Conservation (phyloP, 2,888 invertebrate species). For the Caradrina clavipalpis region DNA sequence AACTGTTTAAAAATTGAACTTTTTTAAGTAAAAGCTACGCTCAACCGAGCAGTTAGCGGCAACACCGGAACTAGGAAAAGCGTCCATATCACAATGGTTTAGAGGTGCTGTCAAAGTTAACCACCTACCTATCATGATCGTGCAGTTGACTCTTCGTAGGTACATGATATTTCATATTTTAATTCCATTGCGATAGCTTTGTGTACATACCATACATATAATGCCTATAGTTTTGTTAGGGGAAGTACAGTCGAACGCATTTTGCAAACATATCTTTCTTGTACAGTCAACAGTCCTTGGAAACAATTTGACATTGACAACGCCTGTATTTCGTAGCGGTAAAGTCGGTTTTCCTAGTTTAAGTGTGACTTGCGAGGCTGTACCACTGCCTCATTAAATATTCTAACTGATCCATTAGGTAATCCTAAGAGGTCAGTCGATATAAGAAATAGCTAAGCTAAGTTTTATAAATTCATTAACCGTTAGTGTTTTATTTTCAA, state of each 20-base stretch:
- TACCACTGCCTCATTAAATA: constrained; percentile 15
- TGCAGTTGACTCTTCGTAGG: background rate
- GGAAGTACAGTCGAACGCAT: background rate
- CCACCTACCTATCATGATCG: background rate
- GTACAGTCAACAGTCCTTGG: background rate
- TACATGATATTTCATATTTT: no score
- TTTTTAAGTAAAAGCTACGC: background rate
- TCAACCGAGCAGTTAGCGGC: background rate
- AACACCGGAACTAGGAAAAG: background rate
- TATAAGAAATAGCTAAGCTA: no score
- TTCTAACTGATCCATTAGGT: constrained; percentile 1
- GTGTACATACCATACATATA: background rate
- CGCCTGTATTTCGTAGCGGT: background rate
- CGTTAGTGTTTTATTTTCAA: background rate
- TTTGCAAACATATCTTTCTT: background rate
- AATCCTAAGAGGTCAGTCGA: no score
- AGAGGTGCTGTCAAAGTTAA: background rate
- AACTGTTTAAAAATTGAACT: background rate
- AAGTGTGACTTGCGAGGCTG: background rate
- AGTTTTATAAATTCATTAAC: no score
- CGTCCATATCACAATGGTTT: background rate
- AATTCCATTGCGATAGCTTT: no score
- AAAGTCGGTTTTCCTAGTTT: constrained; percentile 2
- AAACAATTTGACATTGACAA: background rate
- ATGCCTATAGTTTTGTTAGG: background rate